Evolutionary conservation across 2,888 invertebrate genomes (phyloP), one percentile per base, ranked within the genome.

Genomic region (Lasiommata megera): DNA sequence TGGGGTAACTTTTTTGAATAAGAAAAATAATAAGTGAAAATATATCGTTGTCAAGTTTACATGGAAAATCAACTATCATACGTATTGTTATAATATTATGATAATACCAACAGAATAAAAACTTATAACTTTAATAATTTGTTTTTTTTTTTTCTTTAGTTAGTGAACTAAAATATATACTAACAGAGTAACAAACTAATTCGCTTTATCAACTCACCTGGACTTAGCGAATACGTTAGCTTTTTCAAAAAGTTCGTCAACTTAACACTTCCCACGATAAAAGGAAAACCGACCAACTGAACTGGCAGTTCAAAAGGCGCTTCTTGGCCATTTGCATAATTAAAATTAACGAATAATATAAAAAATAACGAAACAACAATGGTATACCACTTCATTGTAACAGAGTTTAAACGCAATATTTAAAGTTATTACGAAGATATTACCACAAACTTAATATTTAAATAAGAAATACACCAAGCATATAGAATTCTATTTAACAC

Each of bases 191-290:
- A n/a, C n/a, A n/a, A n/a, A n/a, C n/a, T n/a, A n/a, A n/a, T n/a
- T n/a, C n/a, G n/a, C n/a, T n/a, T n/a, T n/a, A n/a, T n/a, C n/a
- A 46, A 86, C 93, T 93, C 85, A 95, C 96, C 93, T 80, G 96
- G 96, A 83, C 92, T 96, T 34, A 96, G 82, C 1, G 96, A 95
- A 84, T 96, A 96, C 0, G 95, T 93, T 60, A 96, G 84, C 78
- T 96, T 96, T 85, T 96, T 96, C 62, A 96, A 93, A 76, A 96
- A 96, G 84, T 96, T 96, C 0, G 95, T 93, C 54, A 96, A 81
- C 66, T 94, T 92, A 9, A 96, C 96, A 28, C 95, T 95, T 6
- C 95, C 82, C 51, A 96, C 94, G 67, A 96, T 96, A 61, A 96
- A 93, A 0, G 96, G 96, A 74, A 96, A 96, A 23, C 96, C 96